These are phyloP conservation scores for Toxostoma redivivum DNA, from an alignment of 2,113 vertebrate species.

Conservation along the genomic window DNA sequence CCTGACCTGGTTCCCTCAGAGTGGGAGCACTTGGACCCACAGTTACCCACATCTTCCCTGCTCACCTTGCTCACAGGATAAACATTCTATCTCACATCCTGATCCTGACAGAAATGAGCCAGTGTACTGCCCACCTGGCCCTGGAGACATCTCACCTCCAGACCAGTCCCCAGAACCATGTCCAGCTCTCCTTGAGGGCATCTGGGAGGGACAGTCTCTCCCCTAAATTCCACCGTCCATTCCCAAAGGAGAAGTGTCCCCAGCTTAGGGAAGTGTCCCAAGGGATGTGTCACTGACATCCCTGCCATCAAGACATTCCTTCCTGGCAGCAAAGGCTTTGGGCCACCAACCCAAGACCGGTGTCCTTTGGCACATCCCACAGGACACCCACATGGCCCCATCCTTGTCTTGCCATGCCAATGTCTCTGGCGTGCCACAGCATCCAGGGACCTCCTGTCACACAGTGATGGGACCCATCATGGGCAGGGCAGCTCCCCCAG, in stretches of 20 bases:
- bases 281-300: accelerated
- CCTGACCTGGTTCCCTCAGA: accelerated
- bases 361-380: background rate
- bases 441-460: background rate
- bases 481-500: background rate
- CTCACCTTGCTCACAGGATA: background rate
- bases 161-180: accelerated
- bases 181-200: background rate
- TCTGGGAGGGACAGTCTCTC: background rate
- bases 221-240: background rate
- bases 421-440: background rate
- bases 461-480: accelerated
- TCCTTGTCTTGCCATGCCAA: accelerated
- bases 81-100: background rate
- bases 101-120: background rate
- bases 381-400: background rate
- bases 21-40: background rate
- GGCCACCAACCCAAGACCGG: background rate
- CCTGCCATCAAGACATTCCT: background rate
- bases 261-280: background rate
- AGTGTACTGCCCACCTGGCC: background rate
- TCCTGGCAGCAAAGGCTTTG: background rate
- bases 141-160: background rate
- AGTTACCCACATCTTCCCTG: background rate
- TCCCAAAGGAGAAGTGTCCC: background rate